These are phyloP conservation scores for Siderastrea radians DNA, from an alignment of 92 coral and sea anemone genomes.

Conservation along the genomic window DNA sequence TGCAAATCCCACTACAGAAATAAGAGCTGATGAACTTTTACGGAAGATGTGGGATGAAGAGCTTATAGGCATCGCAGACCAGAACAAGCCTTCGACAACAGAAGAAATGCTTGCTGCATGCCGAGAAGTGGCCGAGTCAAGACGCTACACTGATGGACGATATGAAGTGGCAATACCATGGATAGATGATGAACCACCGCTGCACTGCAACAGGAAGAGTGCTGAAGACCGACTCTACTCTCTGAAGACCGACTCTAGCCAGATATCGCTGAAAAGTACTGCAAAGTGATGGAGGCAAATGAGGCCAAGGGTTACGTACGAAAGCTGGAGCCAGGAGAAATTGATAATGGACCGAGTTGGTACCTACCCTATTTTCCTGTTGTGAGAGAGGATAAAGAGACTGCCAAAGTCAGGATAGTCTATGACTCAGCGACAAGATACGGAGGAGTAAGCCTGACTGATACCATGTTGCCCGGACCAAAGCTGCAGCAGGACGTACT, in stretches of 20 bases:
- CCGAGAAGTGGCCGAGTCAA: too few relatives aligned
- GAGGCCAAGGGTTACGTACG: slow-evolving; percentile 4
- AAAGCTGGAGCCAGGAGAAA: slow-evolving; percentile 27
- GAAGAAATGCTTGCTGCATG: too few relatives aligned
- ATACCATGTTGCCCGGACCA: neutral
- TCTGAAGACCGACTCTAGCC: slow-evolving; percentile 30
- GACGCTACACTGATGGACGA: too few relatives aligned
- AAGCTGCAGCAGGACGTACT: too few relatives aligned
- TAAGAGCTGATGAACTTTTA: slow-evolving; percentile 40
- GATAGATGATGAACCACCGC: slow-evolving; percentile 29
- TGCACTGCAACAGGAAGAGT: slow-evolving; percentile 34
- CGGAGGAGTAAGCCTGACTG: slow-evolving; percentile 26
- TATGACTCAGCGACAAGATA: slow-evolving; percentile 28
- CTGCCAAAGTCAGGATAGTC: slow-evolving; percentile 47
- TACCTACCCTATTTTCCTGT: slow-evolving; percentile 43
- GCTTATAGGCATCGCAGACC: too few relatives aligned
- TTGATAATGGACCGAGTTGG: slow-evolving; percentile 15
- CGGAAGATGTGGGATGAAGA: slow-evolving; percentile 33
- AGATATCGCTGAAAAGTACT: slow-evolving; percentile 40
- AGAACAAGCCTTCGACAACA: too few relatives aligned
- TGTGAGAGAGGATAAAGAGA: slow-evolving; percentile 43
- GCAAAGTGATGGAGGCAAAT: slow-evolving; percentile 54
- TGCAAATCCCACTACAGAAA: slow-evolving; percentile 26
- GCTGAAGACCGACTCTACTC: slow-evolving; percentile 18
- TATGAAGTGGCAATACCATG: slow-evolving; percentile 6